A percentile compares a stretch with the other conserved stretches of the same genome.
These are phyloP conservation scores for Tautogolabrus adspersus DNA, from an alignment of 2,113 vertebrate genomes.

Conservation along the genomic window DNA sequence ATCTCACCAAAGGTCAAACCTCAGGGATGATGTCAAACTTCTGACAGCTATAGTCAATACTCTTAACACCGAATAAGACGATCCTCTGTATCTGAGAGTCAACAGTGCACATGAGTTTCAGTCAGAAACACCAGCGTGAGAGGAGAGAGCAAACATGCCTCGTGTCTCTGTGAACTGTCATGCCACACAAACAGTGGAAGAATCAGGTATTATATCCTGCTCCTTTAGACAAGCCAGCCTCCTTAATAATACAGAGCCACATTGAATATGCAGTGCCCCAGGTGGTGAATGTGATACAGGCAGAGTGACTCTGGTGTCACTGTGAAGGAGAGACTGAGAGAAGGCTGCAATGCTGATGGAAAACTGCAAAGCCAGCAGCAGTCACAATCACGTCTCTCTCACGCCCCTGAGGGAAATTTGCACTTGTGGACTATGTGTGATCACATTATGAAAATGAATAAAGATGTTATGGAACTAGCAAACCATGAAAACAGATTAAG, in stretches of 20 bases:
- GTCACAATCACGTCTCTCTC: not conserved
- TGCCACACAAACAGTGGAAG: constrained; percentile 13
- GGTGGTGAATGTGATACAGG: constrained; percentile 67
- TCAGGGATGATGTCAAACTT: not conserved
- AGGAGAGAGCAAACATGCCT: not conserved
- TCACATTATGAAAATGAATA: not conserved
- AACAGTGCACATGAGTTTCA: not conserved
- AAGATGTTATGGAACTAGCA: not conserved
- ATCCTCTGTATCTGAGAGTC: not conserved
- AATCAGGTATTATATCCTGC: not conserved
- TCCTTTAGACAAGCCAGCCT: constrained; percentile 27
- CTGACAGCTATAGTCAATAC: no score
- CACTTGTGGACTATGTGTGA: not conserved
- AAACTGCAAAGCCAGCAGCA: constrained; percentile 47
- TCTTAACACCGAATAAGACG: no score
- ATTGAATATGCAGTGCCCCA: constrained; percentile 66
- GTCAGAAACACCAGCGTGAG: not conserved
- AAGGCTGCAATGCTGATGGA: constrained; percentile 32
- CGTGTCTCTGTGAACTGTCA: not conserved
- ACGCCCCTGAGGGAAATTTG: not conserved
- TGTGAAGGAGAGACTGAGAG: constrained; percentile 24
- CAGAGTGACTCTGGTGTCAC: constrained; percentile 68
- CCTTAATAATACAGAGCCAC: constrained; percentile 76
- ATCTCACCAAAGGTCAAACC: no score
- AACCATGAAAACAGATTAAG: constrained; percentile 19